Evolutionary conservation across 2,888 invertebrate genomes (phyloP), one percentile per base, ranked within the genome.

Genomic region (Noctuana brunneofusca): DNA sequence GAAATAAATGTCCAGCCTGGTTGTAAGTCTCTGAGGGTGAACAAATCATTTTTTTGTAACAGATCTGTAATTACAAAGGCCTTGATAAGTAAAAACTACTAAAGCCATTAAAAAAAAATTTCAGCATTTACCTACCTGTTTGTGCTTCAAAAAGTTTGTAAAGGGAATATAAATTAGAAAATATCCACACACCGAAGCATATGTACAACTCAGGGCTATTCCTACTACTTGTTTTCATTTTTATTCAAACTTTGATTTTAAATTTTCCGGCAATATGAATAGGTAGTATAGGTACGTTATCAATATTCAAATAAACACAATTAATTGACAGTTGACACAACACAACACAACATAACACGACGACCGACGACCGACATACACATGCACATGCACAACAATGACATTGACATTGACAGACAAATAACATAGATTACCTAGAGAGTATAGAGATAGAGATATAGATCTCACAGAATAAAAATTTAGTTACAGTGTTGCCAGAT

Each of bases 1-100:
- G 85, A 80, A 53, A 94, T 69, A 71, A 93, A 82, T 9, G 74
- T 71, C 94, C 94, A 94, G 32, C 95, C 94, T 57, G 87, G 81
- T 67, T 79, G 80, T 71, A 94, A 93, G 76, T 94, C 94, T 66
- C 71, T 75, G 38, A 88, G 68, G 41, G 74, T 67, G 59, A 76
- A 64, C 55, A 75, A 64, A 59, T 78, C 59, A 60, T 70, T 69
- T 16, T 73, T 73, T 54, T 75, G 68, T 63, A 90, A 72, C 60
- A 90, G 73, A 69, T 82, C 89, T 89, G 80, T 14, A 83, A 83
- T 20, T 4, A 3, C 9, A 9, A 43, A 43, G 43, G 11, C 12
- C 11, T 18, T 43, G 6, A 8, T 8, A 43, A 6, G 9, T 18
- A 43, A 46, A 20, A 22, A 20, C 5, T 46, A 11, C 20, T 20